Evolutionary conservation across 1,140 invertebrate species (phyloP).

Genomic region (Periplaneta americana): DNA sequence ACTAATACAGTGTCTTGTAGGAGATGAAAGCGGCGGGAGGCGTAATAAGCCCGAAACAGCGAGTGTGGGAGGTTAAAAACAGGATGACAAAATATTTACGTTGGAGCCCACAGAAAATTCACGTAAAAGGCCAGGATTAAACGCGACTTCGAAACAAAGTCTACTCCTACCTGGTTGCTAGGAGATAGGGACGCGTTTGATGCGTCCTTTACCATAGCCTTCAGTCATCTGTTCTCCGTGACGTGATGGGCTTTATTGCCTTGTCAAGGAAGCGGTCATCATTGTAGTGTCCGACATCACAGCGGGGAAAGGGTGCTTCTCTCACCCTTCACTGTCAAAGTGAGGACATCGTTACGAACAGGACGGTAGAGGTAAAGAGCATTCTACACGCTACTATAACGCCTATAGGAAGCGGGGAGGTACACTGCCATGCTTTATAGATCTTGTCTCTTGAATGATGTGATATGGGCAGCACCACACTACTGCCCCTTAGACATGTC

Average conservation of each 20-base stretch:
- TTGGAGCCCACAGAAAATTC: background rate
- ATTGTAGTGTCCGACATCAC: no score
- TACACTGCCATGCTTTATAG: no score
- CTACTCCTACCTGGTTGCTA: background rate
- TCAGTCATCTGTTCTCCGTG: background rate
- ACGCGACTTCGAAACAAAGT: background rate
- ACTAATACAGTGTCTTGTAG: background rate
- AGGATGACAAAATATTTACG: background rate
- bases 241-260: background rate
- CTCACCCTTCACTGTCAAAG: no score
- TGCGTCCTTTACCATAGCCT: background rate
- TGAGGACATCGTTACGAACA: no score
- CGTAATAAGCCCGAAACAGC: background rate
- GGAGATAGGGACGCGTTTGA: no score
- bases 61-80: background rate
- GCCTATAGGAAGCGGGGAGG: no score
- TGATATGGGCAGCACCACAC: no score
- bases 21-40: background rate
- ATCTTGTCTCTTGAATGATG: no score
- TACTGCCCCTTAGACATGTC: no score
- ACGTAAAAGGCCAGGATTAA: background rate
- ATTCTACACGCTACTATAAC: no score
- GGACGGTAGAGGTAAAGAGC: no score
- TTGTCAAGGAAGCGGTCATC: background rate
- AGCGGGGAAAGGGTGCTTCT: background rate